These are phyloP conservation scores for Poeciliopsis presidionis DNA, from an alignment of 2,797 vertebrate genomes.

Conservation along the genomic window DNA sequence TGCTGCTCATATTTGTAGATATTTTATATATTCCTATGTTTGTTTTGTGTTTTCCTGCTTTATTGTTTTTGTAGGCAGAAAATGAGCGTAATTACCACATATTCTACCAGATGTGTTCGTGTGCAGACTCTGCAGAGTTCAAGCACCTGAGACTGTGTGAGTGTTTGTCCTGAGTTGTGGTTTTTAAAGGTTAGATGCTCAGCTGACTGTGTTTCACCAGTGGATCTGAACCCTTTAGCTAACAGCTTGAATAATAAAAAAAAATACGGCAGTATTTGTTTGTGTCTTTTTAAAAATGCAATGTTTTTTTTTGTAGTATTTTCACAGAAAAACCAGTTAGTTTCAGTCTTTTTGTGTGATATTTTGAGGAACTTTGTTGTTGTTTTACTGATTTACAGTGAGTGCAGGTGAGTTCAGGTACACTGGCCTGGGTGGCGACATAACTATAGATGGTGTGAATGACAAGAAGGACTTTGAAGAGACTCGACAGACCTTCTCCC, in stretches of 20 bases:
- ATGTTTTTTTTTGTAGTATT: background rate
- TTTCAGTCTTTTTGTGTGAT: background rate
- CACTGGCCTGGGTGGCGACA: conserved; percentile 87
- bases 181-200: background rate
- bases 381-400: conserved; percentile 72
- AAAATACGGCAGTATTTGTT: background rate
- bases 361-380: background rate
- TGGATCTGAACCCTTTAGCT: background rate
- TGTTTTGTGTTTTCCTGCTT: background rate
- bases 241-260: background rate
- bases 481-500: conserved; percentile 88
- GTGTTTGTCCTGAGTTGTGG: conserved; percentile 53
- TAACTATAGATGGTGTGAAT: conserved; percentile 87
- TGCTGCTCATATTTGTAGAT: background rate
- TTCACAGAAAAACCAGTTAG: background rate
- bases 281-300: background rate
- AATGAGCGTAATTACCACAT: conserved; percentile 98
- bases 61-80: conserved; percentile 84
- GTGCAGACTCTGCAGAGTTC: conserved; percentile 87
- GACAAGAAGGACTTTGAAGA: conserved; percentile 90
- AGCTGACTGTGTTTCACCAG: conserved; percentile 6
- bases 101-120: conserved; percentile 97
- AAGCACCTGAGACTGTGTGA: conserved; percentile 88
- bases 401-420: conserved; percentile 91
- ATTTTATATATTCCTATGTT: background rate